phyloP scores from a whole-genome alignment of 2,888 invertebrate species.

The Nipponacmea schrenckii region DNA sequence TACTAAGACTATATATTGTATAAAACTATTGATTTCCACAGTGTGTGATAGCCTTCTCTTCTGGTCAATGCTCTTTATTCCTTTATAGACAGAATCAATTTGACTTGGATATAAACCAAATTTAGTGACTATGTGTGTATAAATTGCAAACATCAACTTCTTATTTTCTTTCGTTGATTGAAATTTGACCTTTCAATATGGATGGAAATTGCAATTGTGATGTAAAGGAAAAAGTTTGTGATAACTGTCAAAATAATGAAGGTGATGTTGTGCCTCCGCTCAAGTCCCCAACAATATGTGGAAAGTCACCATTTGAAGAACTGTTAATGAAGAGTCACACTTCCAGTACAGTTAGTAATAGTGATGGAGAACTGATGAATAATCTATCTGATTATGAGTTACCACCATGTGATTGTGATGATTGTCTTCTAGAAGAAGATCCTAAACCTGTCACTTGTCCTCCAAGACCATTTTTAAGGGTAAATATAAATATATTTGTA shows the following conservation, averaged over 20 bases:
- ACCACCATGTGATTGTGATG: slow-evolving; percentile 1
- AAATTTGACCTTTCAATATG: neutral
- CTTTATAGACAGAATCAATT: no score
- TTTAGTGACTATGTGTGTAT: no score
- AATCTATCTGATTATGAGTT: neutral
- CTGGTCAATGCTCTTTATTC: no score
- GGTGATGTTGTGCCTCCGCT: no score
- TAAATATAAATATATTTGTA: neutral
- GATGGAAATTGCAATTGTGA: neutral
- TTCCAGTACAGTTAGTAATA: neutral
- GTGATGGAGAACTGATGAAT: neutral
- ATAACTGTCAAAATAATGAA: no score
- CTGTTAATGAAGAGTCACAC: neutral
- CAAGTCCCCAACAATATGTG: no score
- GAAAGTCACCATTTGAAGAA: neutral
- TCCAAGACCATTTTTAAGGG: neutral
- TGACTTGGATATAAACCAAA: no score
- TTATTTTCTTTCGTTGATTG: no score
- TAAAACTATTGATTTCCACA: no score
- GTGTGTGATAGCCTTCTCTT: no score
- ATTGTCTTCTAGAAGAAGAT: neutral
- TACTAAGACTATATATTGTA: no score
- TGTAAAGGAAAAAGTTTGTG: neutral
- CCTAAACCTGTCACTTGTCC: neutral
- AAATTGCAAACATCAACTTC: no score